Evolutionary conservation across 2,797 vertebrate species (phyloP).

Genomic region (Acipenser oxyrinchus): DNA sequence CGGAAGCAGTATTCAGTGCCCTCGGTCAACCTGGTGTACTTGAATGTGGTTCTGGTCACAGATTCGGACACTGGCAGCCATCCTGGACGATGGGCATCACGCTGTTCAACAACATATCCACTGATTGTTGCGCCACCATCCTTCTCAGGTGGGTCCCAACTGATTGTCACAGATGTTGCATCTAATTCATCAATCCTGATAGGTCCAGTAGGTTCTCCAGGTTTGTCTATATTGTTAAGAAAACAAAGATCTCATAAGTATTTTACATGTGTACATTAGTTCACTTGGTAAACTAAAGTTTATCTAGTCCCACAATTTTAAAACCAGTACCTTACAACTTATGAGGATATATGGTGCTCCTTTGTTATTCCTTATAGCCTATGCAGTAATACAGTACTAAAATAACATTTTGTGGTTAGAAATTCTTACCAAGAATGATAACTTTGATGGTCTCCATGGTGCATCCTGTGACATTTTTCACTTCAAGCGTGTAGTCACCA

Average conservation of each 20-base stretch:
- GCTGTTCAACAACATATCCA: slow-evolving; percentile 88
- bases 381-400: neutral
- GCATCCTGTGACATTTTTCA: slow-evolving; percentile 82
- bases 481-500: slow-evolving; percentile 82
- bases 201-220: slow-evolving; percentile 81
- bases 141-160: slow-evolving; percentile 84
- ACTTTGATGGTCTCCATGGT: slow-evolving; percentile 79
- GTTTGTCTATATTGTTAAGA: slow-evolving; percentile 68
- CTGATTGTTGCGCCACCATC: slow-evolving; percentile 87
- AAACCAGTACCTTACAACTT: too few species aligned
- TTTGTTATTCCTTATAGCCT: neutral
- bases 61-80: slow-evolving; percentile 91
- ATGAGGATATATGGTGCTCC: too few species aligned
- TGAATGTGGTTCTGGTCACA: slow-evolving; percentile 83
- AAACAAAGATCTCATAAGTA: slow-evolving; percentile 23
- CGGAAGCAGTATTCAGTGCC: slow-evolving; percentile 95
- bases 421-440: slow-evolving; percentile 84
- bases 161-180: slow-evolving; percentile 77
- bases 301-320: too few species aligned
- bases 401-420: slow-evolving; percentile 12
- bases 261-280: neutral
- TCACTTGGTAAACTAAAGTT: too few species aligned
- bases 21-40: slow-evolving; percentile 84
- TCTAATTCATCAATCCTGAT: slow-evolving; percentile 86
- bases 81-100: slow-evolving; percentile 92